phyloP scores from a whole-genome alignment of 1,140 invertebrate species.

The Pogonomyrmex californicus region DNA sequence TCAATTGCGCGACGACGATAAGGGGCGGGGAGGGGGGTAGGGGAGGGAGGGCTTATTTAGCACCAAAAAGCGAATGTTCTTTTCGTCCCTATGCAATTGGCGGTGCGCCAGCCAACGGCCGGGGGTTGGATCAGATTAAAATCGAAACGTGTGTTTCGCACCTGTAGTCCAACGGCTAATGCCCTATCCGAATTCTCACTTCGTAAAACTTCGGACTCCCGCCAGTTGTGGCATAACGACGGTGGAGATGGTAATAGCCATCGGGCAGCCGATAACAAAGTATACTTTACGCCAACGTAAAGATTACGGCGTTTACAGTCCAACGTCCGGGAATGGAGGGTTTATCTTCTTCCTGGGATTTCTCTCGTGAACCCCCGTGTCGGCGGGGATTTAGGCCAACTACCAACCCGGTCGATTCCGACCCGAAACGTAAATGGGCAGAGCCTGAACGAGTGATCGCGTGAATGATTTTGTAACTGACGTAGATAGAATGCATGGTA shows the following conservation, averaged over 20 bases:
- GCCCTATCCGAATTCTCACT: not conserved
- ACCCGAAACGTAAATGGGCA: slow-evolving; percentile 29
- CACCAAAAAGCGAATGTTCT: slow-evolving; percentile 26
- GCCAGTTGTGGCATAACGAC: not conserved
- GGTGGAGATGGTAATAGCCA: not conserved
- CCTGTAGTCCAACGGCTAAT: not conserved
- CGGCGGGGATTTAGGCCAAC: slow-evolving; percentile 15
- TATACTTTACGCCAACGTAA: not conserved
- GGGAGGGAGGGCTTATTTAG: slow-evolving; percentile 28
- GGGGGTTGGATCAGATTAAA: slow-evolving; percentile 47
- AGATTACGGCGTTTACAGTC: not conserved
- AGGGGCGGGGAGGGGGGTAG: too few relatives aligned
- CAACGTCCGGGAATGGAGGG: not conserved
- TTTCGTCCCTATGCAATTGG: slow-evolving; percentile 29
- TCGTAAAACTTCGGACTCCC: not conserved
- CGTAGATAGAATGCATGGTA: slow-evolving; percentile 30
- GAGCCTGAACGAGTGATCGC: slow-evolving; percentile 43
- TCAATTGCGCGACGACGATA: slow-evolving; percentile 10
- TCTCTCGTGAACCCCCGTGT: not conserved
- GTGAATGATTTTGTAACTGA: slow-evolving; percentile 55
- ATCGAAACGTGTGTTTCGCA: slow-evolving; percentile 34
- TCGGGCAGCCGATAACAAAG: not conserved
- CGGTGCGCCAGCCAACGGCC: slow-evolving; percentile 24
- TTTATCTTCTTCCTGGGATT: not conserved
- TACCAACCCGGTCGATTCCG: slow-evolving; percentile 30